Conservation (phyloP, 2,113 vertebrate species). For the Dromiciops gliroides region DNA sequence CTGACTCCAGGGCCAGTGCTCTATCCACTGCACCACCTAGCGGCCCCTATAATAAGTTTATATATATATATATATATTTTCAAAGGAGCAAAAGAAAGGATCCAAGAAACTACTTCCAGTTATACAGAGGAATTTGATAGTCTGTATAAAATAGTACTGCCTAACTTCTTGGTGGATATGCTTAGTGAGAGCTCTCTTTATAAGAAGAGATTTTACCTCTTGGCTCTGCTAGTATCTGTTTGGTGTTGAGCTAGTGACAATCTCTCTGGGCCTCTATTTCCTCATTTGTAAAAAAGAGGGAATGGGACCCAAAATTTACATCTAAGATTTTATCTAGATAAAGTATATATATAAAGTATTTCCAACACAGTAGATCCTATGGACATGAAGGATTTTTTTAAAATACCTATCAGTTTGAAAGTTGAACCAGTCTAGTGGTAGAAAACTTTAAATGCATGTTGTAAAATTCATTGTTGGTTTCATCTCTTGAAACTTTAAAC, state of each 20-base stretch:
- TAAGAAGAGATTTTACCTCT: neutral
- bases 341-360: neutral
- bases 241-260: neutral
- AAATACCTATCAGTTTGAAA: neutral
- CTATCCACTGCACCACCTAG: too few species aligned
- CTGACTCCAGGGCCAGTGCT: too few species aligned
- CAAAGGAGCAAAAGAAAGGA: neutral
- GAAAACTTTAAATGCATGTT: slow-evolving; percentile 44
- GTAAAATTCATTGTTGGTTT: slow-evolving; percentile 6
- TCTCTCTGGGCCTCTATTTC: neutral
- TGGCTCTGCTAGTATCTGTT: neutral
- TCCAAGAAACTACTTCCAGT: neutral
- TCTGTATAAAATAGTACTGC: neutral
- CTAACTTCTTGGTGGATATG: neutral
- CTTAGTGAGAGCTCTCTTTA: neutral
- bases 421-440: neutral
- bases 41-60: too few species aligned
- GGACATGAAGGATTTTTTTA: neutral
- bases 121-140: neutral
- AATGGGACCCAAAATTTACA: neutral
- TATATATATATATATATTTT: too few species aligned
- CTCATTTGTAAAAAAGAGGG: neutral
- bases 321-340: neutral
- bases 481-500: slow-evolving; percentile 42
- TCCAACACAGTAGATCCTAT: neutral